Percentiles rank a stretch among this genome's conserved stretches.
Conservation (phyloP, 2,113 vertebrate species). For the Sylvia atricapilla region DNA sequence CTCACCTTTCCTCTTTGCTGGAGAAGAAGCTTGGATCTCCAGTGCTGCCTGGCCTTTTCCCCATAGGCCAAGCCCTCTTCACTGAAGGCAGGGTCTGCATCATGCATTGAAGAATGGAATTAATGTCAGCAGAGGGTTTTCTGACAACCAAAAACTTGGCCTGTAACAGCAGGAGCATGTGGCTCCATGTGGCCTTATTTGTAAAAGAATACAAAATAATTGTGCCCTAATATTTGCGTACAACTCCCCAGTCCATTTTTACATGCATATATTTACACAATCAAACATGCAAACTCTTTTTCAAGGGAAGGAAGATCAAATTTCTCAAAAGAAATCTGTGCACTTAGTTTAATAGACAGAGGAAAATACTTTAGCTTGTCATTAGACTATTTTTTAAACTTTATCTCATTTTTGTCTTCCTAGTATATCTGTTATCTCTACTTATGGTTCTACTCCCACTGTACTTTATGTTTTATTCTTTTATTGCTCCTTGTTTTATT, state of each 20-base stretch:
- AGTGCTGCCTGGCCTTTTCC: neutral
- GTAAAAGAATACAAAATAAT: neutral
- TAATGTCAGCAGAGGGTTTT: neutral
- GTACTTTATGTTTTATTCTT: neutral
- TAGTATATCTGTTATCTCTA: neutral
- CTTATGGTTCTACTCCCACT: neutral
- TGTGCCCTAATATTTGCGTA: neutral
- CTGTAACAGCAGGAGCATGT: neutral
- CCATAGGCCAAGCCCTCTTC: accelerated
- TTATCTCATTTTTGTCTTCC: neutral
- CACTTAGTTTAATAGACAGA: neutral
- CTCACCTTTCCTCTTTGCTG: neutral
- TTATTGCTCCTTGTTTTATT: conserved; percentile 20
- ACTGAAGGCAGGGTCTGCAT: neutral
- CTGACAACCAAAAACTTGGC: neutral
- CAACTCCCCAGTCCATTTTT: neutral
- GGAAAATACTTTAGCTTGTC: neutral
- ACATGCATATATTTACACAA: neutral
- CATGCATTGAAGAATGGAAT: neutral
- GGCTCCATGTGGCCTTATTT: neutral
- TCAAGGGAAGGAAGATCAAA: neutral
- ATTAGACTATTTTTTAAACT: neutral
- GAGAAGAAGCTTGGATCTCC: neutral
- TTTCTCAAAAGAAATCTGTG: neutral
- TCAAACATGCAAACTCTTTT: neutral